phyloP scores from a whole-genome alignment of 2,797 vertebrate species.

The Squalus acanthias region DNA sequence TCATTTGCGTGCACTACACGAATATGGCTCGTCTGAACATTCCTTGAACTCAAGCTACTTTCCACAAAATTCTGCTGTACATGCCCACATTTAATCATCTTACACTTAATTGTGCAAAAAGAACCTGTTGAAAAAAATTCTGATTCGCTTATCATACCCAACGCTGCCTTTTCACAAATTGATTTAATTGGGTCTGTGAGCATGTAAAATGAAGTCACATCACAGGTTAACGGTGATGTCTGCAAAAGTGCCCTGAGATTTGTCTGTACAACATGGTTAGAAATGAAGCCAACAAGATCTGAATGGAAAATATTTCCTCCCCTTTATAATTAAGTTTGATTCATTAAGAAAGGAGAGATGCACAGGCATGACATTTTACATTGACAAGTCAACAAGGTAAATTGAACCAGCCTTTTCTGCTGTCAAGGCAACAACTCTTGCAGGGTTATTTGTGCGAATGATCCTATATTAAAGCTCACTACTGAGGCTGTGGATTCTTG shows the following conservation, averaged over 20 bases:
- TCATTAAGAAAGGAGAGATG: neutral
- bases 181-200: neutral
- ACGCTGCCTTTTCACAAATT: neutral
- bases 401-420: neutral
- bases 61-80: neutral
- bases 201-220: neutral
- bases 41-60: neutral
- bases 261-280: neutral
- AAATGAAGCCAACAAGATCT: neutral
- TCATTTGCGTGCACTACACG: neutral
- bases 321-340: neutral
- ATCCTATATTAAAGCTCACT: neutral
- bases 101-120: neutral
- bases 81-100: neutral
- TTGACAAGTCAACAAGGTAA: neutral
- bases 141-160: neutral
- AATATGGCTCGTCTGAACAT: neutral
- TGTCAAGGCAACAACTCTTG: neutral
- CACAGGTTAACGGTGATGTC: neutral
- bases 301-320: constrained; percentile 15
- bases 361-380: neutral
- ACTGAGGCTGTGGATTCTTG: neutral
- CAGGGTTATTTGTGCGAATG: neutral
- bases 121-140: neutral
- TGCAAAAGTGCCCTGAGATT: neutral